These are phyloP conservation scores for Sussaba pulchella DNA, from an alignment of 2,888 invertebrate species.

Conservation along the genomic window DNA sequence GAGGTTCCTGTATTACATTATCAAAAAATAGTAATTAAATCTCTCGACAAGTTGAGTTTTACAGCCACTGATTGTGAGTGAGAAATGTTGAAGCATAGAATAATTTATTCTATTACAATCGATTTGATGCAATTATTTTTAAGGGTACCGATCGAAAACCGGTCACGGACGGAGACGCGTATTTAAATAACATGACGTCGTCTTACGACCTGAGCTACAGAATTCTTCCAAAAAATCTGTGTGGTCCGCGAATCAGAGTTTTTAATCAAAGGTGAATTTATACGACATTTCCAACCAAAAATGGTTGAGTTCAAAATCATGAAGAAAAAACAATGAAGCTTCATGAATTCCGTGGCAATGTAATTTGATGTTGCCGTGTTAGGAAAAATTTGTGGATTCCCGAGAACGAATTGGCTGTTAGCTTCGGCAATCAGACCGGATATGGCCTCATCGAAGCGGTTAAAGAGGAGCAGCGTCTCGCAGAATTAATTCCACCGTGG, in stretches of 20 bases:
- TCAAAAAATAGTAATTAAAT: too few species aligned
- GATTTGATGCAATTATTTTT: not conserved
- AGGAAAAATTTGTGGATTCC: slow-evolving; percentile 69
- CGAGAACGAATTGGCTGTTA: slow-evolving; percentile 68
- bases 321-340: too few species aligned
- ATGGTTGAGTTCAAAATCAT: too few species aligned
- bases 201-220: slow-evolving; percentile 86
- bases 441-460: slow-evolving; percentile 65
- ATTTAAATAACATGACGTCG: slow-evolving; percentile 85
- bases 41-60: too few species aligned
- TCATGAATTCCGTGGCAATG: not conserved
- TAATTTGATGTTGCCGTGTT: not conserved
- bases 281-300: too few species aligned
- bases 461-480: slow-evolving; percentile 19
- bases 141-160: slow-evolving; percentile 27
- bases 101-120: not conserved
- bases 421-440: slow-evolving; percentile 71
- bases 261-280: slow-evolving; percentile 82
- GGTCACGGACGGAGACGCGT: slow-evolving; percentile 80
- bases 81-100: not conserved
- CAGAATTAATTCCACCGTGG: slow-evolving; percentile 12
- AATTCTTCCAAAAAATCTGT: slow-evolving; percentile 85
- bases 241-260: slow-evolving; percentile 83
- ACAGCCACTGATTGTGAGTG: not conserved
- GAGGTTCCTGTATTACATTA: too few species aligned